Percentiles rank a stretch among this genome's conserved stretches.
phyloP scores from a whole-genome alignment of 1,140 invertebrate species.

The Oreohelix idahoensis region DNA sequence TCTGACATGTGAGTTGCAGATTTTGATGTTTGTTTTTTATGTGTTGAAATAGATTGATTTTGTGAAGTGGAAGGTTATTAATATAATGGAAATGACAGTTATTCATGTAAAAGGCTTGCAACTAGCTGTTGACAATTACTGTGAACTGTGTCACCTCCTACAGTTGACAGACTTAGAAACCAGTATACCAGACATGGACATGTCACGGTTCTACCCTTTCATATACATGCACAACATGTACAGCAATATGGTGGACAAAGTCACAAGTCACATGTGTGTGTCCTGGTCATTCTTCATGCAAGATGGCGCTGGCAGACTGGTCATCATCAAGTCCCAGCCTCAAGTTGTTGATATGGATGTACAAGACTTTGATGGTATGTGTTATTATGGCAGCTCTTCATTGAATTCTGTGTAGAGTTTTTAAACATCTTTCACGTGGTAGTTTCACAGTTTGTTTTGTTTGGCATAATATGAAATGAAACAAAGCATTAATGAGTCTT shows the following conservation, averaged over 20 bases:
- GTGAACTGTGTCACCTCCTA: neutral
- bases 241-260: constrained; percentile 68
- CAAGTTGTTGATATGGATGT: constrained; percentile 54
- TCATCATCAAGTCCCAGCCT: constrained; percentile 68
- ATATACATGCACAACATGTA: constrained; percentile 70
- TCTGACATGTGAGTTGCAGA: too few relatives aligned
- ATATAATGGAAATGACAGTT: too few relatives aligned
- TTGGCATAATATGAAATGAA: too few relatives aligned
- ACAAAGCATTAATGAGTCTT: too few relatives aligned
- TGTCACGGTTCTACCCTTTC: constrained; percentile 64
- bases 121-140: too few relatives aligned
- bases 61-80: too few relatives aligned
- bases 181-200: constrained; percentile 31
- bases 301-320: constrained; percentile 62
- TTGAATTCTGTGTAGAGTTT: too few relatives aligned
- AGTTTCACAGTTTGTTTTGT: too few relatives aligned
- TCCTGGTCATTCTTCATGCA: constrained; percentile 70
- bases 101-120: too few relatives aligned
- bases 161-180: neutral
- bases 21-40: too few relatives aligned
- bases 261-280: constrained; percentile 61
- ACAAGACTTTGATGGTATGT: constrained; percentile 52
- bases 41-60: too few relatives aligned
- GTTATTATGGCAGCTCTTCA: neutral
- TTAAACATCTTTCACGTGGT: too few relatives aligned